These are phyloP conservation scores for Lagodon rhomboides DNA, from an alignment of 2,797 vertebrate genomes.

Conservation along the genomic window DNA sequence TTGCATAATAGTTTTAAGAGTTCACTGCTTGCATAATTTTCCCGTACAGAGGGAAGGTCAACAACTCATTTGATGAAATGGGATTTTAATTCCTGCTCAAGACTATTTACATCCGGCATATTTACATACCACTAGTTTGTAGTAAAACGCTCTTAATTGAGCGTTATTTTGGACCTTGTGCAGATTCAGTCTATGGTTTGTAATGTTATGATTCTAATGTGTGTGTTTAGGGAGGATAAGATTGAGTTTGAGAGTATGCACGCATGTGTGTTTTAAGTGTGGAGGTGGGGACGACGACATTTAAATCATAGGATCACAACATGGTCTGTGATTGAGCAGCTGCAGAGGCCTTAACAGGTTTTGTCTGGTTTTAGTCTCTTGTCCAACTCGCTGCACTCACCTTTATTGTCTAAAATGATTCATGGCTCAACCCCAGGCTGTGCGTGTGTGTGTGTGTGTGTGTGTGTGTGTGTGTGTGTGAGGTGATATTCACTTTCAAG, in stretches of 20 bases:
- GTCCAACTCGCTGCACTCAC: constrained; percentile 32
- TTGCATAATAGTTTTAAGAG: constrained; percentile 67
- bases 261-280: background rate
- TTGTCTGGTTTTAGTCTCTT: constrained; percentile 9
- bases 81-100: constrained; percentile 69
- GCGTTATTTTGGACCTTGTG: constrained; percentile 10
- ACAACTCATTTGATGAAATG: constrained; percentile 69
- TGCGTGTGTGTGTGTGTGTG: constrained; percentile 13
- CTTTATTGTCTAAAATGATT: constrained; percentile 52
- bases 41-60: constrained; percentile 68
- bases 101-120: constrained; percentile 53
- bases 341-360: constrained; percentile 1
- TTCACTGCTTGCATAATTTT: constrained; percentile 57
- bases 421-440: constrained; percentile 13
- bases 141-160: constrained; percentile 27
- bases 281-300: background rate
- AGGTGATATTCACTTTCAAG: constrained; percentile 12
- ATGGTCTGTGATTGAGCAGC: background rate
- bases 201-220: background rate
- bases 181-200: constrained; percentile 12
- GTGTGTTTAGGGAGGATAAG: background rate
- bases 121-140: constrained; percentile 38
- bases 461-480: background rate
- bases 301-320: constrained; percentile 3
- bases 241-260: too few relatives aligned